These are phyloP conservation scores for Pomacea maculata DNA, from an alignment of 1,140 invertebrate genomes.

Conservation along the genomic window DNA sequence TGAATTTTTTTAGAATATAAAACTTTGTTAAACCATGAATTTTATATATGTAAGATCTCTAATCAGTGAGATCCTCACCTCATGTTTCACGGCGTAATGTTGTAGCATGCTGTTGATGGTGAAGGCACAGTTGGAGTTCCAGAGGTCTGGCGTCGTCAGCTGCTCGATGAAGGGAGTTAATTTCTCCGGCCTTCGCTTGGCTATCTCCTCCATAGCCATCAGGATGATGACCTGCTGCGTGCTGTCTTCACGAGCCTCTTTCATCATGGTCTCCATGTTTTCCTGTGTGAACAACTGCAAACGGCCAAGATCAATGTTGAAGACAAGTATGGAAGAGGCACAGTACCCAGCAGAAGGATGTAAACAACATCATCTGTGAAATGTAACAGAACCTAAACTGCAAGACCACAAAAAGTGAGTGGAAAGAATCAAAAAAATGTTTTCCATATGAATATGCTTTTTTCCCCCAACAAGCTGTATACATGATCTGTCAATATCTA, in stretches of 20 bases:
- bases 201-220: constrained; percentile 10
- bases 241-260: neutral
- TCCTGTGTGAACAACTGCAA: constrained; percentile 24
- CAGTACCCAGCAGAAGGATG: neutral
- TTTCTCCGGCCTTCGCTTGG: constrained; percentile 17
- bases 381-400: too few relatives aligned
- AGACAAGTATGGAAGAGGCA: too few relatives aligned
- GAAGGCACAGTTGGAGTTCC: neutral
- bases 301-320: neutral
- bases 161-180: constrained; percentile 17
- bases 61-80: too few relatives aligned
- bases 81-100: neutral
- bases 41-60: too few relatives aligned
- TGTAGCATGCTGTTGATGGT: constrained; percentile 16
- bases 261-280: constrained; percentile 15
- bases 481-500: too few relatives aligned
- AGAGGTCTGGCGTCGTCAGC: constrained; percentile 10
- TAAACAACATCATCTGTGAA: too few relatives aligned
- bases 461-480: too few relatives aligned
- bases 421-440: too few relatives aligned
- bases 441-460: too few relatives aligned
- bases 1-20: too few relatives aligned
- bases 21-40: too few relatives aligned
- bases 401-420: too few relatives aligned
- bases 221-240: constrained; percentile 1